Base-by-base conservation (phyloP, 2,888 invertebrate genomes). In the Luffia ferchaultella region DNA sequence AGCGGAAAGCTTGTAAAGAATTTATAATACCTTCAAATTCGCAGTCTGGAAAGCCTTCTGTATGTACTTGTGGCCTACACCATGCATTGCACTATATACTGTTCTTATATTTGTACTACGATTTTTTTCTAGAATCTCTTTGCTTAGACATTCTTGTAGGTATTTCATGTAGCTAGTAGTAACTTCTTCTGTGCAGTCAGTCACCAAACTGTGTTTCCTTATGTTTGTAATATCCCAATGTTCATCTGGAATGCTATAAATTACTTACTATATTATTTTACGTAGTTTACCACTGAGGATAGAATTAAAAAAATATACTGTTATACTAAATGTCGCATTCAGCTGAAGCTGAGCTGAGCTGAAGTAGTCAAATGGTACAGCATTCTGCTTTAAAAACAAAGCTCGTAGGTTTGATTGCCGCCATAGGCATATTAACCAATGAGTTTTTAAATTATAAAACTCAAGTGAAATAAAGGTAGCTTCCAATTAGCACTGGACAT, bases 71-170 rank as follows among this genome's bases (percentile, higher is more conserved):
- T 93, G 92, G 0, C 98, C 98, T 2, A 99, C 98, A 2, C 99
- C 99, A 69, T 99, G 99, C 95, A 99, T 96, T 0, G 98, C 94
- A 12, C 97, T 97, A 68, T 98, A 98, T 0, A 94, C 93, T 55
- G 95, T 89, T 49, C 87, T 86, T 1, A 93, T 66, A 0, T 80
- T 70, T 0, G 87, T 85, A 16, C 74, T 80, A 43, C 70, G 71
- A 59, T 90, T 91, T 41, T 87, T 68, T 42, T 85, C 74, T 40
- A 88, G 59, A 9, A 85, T 71, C 1, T 84, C 83, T 20, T 85
- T 69, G 17, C 88, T 71, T 7, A 92, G 72, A 20, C 77, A 76
- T 2, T 76, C 67, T 15, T 74, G 69, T 2, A 95, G 75, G 30
- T 86, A 85, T 12, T 84, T 65, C 65, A 89, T 89, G 71, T 98